These are phyloP conservation scores for Littorina saxatilis DNA, from an alignment of 1,140 invertebrate species.

Conservation along the genomic window DNA sequence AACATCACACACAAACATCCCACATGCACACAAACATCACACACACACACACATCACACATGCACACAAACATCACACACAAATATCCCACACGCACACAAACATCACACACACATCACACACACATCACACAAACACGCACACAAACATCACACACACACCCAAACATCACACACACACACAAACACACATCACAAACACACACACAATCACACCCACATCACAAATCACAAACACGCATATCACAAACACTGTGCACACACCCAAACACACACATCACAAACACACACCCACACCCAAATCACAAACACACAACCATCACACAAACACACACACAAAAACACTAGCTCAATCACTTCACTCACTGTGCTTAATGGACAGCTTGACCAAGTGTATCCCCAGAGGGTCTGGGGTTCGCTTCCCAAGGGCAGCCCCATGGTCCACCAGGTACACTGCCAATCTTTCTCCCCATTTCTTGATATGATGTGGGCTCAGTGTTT, in stretches of 20 bases:
- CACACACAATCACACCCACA: no score
- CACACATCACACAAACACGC: no score
- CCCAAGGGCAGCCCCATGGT: not conserved
- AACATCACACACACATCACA: no score
- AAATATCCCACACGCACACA: no score
- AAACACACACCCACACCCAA: not conserved
- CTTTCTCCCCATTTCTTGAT: conserved; percentile 9
- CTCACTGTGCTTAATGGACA: not conserved
- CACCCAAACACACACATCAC: not conserved
- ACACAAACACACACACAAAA: not conserved
- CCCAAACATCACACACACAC: no score
- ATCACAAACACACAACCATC: not conserved
- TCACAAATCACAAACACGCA: no score
- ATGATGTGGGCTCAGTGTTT: not conserved
- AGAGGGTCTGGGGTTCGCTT: not conserved
- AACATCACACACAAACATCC: no score
- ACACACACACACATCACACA: no score
- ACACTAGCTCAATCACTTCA: not conserved
- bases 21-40: no score
- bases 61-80: no score
- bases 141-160: no score
- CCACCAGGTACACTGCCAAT: not conserved
- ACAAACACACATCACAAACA: no score
- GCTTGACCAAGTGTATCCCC: not conserved
- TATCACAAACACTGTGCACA: not conserved